Base-by-base conservation (phyloP, 2,888 invertebrate species). In the Epinotia nisella region DNA sequence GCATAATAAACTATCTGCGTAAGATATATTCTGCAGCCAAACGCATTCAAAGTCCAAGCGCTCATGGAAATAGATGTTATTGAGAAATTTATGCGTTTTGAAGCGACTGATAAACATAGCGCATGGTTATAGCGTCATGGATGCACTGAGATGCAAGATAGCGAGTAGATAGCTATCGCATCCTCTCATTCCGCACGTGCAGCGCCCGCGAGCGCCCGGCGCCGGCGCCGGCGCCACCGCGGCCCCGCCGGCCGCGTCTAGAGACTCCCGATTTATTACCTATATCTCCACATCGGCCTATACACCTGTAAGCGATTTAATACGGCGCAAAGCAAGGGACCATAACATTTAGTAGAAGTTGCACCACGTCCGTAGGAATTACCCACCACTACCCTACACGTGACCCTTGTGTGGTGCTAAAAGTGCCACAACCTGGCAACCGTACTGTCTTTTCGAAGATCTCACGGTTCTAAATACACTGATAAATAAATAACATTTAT, bases 251-350 rank as follows among this genome's bases (percentile, higher is more conserved):
- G 60, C 74, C 67, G 70, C 66, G 74, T 55, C 72, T 58, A 61
- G 85, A 82, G 85, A 81, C 80, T 86, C 88, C 83, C 84, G 87
- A 91, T 91, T 90, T 90, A 90, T 90, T 86, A 83, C 82, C 83
- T 82, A 83, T 89, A 90, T 90, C 91, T 87, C 81, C 79, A 76
- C 85, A 90, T 90, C 87, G 81, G 77, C 77, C 81, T 80, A 83
- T 88, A 86, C 87, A 90, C 88, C 87, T 89, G 89, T 87, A 85
- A 81, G 80, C 79, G 83, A 84, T 84, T 85, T 86, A 86, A 83
- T 84, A 80, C 82, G 78, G 81, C 81, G 76, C 79, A 80, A 80
- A 85, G 84, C 82, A 82, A 81, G 82, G 82, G 84, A 81, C 81
- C 83, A 83, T 83, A 85, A 83, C 65, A 84, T 86, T 84, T 75